phyloP scores from a whole-genome alignment of 2,888 invertebrate species.

The Cryptus armator region DNA sequence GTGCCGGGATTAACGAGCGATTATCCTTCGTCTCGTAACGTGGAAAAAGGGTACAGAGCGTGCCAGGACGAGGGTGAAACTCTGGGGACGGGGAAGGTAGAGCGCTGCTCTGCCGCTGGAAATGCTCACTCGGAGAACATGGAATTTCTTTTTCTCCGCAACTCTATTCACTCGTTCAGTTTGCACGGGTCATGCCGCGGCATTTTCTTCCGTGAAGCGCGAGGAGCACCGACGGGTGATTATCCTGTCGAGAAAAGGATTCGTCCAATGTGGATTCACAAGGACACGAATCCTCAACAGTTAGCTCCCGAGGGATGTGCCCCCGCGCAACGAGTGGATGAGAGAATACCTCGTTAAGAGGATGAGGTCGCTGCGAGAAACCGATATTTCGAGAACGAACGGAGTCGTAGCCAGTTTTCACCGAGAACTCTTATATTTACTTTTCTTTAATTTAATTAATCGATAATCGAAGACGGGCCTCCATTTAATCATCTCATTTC shows the following conservation, averaged over 20 bases:
- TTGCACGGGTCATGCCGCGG: slow-evolving; percentile 32
- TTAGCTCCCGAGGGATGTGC: not conserved
- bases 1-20: slow-evolving; percentile 67
- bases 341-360: slow-evolving; percentile 70
- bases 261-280: slow-evolving; percentile 38
- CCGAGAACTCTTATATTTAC: not conserved
- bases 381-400: not conserved
- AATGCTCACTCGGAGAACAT: slow-evolving; percentile 45
- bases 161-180: slow-evolving; percentile 33
- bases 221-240: slow-evolving; percentile 43
- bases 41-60: slow-evolving; percentile 27
- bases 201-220: slow-evolving; percentile 27
- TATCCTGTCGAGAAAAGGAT: slow-evolving; percentile 54
- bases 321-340: slow-evolving; percentile 13
- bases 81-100: slow-evolving; percentile 4
- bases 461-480: not conserved
- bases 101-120: slow-evolving; percentile 11
- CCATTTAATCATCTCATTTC: not conserved
- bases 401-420: not conserved
- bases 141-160: slow-evolving; percentile 51
- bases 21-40: slow-evolving; percentile 61
- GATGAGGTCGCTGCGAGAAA: slow-evolving; percentile 9
- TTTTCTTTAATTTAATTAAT: not conserved
- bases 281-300: slow-evolving; percentile 39
- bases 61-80: slow-evolving; percentile 14